Evolutionary conservation across 2,888 invertebrate genomes (phyloP).

Genomic region (Lycocerus yunnanus): DNA sequence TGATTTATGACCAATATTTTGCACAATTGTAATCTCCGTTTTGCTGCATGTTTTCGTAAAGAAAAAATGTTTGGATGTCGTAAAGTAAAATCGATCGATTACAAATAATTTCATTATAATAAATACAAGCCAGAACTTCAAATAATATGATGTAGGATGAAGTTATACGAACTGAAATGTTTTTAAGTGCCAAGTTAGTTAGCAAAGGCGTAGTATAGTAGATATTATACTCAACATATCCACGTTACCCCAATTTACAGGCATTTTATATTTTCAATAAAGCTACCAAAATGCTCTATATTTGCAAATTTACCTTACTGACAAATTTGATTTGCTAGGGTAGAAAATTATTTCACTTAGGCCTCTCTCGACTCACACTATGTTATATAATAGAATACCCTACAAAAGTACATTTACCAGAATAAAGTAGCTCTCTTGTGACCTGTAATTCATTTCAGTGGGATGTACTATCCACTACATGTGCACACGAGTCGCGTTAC

Average conservation of each 20-base stretch:
- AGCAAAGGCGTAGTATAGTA: neutral
- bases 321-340: slow-evolving; percentile 23
- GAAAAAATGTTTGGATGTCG: no score
- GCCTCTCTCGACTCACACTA: slow-evolving; percentile 7
- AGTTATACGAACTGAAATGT: neutral
- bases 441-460: slow-evolving; percentile 22
- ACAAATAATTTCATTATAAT: no score
- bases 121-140: no score
- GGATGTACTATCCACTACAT: slow-evolving; percentile 13
- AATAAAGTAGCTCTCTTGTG: slow-evolving; percentile 20
- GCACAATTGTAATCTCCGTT: neutral
- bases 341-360: slow-evolving; percentile 14
- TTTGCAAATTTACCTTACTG: neutral
- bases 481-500: slow-evolving; percentile 3
- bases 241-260: neutral
- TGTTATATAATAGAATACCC: slow-evolving; percentile 1
- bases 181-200: neutral
- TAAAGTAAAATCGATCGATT: no score
- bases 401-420: slow-evolving; percentile 22
- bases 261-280: neutral
- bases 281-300: neutral
- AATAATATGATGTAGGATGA: no score
- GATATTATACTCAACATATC: neutral
- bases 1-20: neutral
- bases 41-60: no score